Conservation (phyloP, 2,888 invertebrate genomes). For the Ichneumoninae sp. region DNA sequence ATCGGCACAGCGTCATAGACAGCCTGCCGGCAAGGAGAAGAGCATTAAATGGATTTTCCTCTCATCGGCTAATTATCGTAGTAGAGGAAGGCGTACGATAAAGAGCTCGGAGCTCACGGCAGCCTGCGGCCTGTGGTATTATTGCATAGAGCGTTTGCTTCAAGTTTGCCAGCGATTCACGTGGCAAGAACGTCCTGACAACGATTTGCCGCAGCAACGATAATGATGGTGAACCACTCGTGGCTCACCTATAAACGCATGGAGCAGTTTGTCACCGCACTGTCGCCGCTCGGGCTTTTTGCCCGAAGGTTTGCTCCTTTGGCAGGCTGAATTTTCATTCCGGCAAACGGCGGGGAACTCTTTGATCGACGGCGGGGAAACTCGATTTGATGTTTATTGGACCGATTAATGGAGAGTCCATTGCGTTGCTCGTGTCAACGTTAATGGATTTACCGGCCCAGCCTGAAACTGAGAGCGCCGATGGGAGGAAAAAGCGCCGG, state of each 20-base stretch:
- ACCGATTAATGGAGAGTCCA: constrained; percentile 13
- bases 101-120: constrained; percentile 14
- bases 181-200: background rate
- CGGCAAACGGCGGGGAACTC: background rate
- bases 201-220: background rate
- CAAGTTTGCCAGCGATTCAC: background rate
- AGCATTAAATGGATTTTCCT: constrained; percentile 12
- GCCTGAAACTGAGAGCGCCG: constrained; percentile 5
- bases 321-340: background rate
- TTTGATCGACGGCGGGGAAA: constrained; percentile 4
- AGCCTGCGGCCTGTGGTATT: constrained; percentile 16
- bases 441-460: constrained; percentile 3
- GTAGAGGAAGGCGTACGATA: background rate
- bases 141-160: background rate
- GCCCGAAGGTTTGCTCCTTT: background rate
- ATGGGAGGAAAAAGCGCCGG: background rate
- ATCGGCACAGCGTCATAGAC: background rate
- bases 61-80: constrained; percentile 9
- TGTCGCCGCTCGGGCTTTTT: background rate
- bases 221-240: background rate
- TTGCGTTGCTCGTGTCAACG: background rate
- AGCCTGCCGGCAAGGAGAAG: background rate
- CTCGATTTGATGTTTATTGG: constrained; percentile 2
- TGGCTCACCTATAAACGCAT: background rate
- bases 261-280: constrained; percentile 3